These are phyloP conservation scores for Micrasema minimum DNA, from an alignment of 1,140 invertebrate species.

Conservation along the genomic window DNA sequence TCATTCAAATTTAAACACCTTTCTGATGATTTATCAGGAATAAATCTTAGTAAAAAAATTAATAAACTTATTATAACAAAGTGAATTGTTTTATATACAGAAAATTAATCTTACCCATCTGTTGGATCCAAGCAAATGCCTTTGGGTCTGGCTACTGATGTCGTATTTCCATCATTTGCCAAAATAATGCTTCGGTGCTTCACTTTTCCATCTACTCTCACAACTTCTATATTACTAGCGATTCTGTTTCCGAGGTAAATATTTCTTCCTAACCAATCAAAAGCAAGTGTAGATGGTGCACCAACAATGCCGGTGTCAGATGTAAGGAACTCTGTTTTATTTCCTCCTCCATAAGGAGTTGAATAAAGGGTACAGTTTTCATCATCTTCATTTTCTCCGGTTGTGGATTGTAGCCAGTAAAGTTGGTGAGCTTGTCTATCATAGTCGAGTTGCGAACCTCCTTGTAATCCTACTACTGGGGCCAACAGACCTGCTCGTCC, in stretches of 20 bases:
- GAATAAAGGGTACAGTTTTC: slow-evolving; percentile 86
- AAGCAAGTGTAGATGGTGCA: slow-evolving; percentile 89
- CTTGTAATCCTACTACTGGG: slow-evolving; percentile 91
- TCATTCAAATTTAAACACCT: too few species aligned
- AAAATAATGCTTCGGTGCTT: slow-evolving; percentile 89
- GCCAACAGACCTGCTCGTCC: slow-evolving; percentile 81
- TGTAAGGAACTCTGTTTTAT: slow-evolving; percentile 85
- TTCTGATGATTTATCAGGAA: too few species aligned
- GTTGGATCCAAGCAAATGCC: slow-evolving; percentile 90
- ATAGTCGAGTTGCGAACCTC: slow-evolving; percentile 91
- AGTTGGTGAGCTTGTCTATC: slow-evolving; percentile 85
- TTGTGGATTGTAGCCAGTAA: slow-evolving; percentile 85
- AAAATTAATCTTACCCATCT: slow-evolving; percentile 75
- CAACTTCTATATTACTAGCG: slow-evolving; percentile 92
- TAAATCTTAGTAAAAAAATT: too few species aligned
- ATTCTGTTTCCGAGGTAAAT: slow-evolving; percentile 92
- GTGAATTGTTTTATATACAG: too few species aligned
- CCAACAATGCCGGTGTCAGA: slow-evolving; percentile 87
- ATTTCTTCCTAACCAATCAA: slow-evolving; percentile 97
- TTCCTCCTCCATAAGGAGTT: slow-evolving; percentile 87
- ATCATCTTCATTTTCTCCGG: slow-evolving; percentile 78
- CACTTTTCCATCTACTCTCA: slow-evolving; percentile 86
- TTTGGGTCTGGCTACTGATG: slow-evolving; percentile 88
- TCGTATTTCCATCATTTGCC: slow-evolving; percentile 88
- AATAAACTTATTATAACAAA: too few species aligned